These are phyloP conservation scores for Crotalus viridis DNA, from an alignment of 2,113 vertebrate species.

Conservation along the genomic window DNA sequence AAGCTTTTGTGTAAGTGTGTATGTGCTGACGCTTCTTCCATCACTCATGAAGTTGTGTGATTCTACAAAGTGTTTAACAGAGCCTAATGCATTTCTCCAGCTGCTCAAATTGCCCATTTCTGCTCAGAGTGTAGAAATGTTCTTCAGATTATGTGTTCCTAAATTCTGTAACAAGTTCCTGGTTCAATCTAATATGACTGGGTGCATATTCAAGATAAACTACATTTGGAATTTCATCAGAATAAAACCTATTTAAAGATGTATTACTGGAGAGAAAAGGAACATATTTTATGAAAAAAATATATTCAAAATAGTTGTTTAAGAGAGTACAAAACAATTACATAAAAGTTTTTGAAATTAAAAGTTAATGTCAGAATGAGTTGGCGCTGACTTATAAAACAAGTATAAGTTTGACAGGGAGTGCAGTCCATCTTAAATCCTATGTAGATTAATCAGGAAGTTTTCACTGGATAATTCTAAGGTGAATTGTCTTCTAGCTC, in stretches of 20 bases:
- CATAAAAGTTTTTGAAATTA: not conserved
- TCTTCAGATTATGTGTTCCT: not conserved
- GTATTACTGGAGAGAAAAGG: not conserved
- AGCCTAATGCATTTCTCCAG: not conserved
- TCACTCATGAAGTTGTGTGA: not conserved
- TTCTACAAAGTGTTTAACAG: not conserved
- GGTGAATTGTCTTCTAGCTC: not conserved
- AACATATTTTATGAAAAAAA: not conserved
- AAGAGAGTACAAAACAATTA: not conserved
- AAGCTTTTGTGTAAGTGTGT: not conserved
- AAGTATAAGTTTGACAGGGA: not conserved
- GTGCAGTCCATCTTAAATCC: not conserved
- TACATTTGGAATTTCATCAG: not conserved
- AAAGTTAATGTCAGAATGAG: not conserved
- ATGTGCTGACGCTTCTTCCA: not conserved
- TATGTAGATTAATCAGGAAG: not conserved
- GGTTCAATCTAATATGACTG: not conserved
- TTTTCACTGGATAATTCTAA: not conserved
- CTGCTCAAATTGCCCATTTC: not conserved
- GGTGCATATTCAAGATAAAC: not conserved
- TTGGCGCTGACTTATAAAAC: not conserved
- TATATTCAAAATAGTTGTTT: not conserved
- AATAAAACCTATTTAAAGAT: not conserved
- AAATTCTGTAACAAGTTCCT: not conserved
- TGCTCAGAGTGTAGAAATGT: not conserved